These are phyloP conservation scores for Neodiprion virginianus DNA, from an alignment of 1,140 invertebrate genomes.

Conservation along the genomic window DNA sequence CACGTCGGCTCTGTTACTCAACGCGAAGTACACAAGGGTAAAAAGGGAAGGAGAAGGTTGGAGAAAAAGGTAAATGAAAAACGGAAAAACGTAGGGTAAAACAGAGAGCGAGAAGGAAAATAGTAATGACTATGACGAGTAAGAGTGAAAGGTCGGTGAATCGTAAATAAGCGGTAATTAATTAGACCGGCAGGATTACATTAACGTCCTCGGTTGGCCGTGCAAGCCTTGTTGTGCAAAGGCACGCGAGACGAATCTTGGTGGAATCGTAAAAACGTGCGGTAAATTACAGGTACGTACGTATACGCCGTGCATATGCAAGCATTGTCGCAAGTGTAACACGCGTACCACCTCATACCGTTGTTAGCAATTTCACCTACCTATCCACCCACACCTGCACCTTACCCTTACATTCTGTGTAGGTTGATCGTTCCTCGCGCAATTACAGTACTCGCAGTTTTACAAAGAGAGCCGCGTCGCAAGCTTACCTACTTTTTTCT, in stretches of 20 bases:
- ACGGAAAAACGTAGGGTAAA: slow-evolving; percentile 8
- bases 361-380: no score
- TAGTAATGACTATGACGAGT: slow-evolving; percentile 27
- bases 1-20: no score
- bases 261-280: slow-evolving; percentile 51
- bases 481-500: no score
- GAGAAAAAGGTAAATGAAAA: slow-evolving; percentile 19
- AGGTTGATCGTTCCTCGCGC: no score
- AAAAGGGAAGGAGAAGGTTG: no score
- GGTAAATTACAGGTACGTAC: slow-evolving; percentile 11
- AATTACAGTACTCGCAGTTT: no score
- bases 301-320: slow-evolving; percentile 31
- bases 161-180: slow-evolving; percentile 54
- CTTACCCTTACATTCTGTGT: no score
- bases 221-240: no score
- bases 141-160: slow-evolving; percentile 34
- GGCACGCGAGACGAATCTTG: slow-evolving; percentile 46
- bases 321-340: slow-evolving; percentile 37
- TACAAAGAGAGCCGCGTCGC: no score
- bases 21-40: no score
- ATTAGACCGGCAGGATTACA: slow-evolving; percentile 47
- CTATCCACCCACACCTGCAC: no score
- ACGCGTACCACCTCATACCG: not conserved
- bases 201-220: slow-evolving; percentile 38
- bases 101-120: slow-evolving; percentile 23